phyloP scores from a whole-genome alignment of 2,797 vertebrate species.

The Anguilla anguilla region DNA sequence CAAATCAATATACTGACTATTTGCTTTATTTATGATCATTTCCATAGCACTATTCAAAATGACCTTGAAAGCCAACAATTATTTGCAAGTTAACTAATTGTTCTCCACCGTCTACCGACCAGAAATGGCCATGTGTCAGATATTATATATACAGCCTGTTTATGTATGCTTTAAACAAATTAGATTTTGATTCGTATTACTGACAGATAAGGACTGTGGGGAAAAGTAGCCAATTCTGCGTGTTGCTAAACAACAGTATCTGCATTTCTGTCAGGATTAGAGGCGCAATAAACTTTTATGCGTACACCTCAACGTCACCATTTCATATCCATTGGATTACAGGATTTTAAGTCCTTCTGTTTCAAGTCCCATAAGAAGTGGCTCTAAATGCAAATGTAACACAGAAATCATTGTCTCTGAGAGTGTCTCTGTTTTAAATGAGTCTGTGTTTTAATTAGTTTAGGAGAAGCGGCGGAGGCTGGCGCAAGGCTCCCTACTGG shows the following conservation, averaged over 20 bases:
- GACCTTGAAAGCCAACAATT: neutral
- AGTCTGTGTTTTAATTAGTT: neutral
- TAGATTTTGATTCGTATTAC: neutral
- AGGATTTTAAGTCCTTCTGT: neutral
- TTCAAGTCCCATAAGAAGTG: neutral
- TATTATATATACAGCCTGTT: neutral
- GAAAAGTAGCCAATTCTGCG: neutral
- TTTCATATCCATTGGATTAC: neutral
- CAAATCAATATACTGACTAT: neutral
- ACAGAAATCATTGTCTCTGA: neutral
- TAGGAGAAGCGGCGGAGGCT: constrained; percentile 6
- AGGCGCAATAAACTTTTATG: neutral
- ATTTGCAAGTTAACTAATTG: neutral
- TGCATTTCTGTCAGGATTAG: neutral
- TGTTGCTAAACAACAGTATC: neutral
- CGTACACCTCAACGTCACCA: neutral
- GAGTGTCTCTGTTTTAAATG: neutral
- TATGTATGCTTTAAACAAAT: neutral
- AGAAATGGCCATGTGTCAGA: neutral
- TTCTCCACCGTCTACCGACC: neutral
- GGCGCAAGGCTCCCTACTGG: neutral
- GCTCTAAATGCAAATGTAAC: neutral
- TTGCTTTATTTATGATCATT: neutral
- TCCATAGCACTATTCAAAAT: neutral
- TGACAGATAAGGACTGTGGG: neutral